Percentiles rank a stretch among this genome's conserved stretches.
Conservation (phyloP, 2,113 vertebrate genomes). For the Fukomys damarensis region DNA sequence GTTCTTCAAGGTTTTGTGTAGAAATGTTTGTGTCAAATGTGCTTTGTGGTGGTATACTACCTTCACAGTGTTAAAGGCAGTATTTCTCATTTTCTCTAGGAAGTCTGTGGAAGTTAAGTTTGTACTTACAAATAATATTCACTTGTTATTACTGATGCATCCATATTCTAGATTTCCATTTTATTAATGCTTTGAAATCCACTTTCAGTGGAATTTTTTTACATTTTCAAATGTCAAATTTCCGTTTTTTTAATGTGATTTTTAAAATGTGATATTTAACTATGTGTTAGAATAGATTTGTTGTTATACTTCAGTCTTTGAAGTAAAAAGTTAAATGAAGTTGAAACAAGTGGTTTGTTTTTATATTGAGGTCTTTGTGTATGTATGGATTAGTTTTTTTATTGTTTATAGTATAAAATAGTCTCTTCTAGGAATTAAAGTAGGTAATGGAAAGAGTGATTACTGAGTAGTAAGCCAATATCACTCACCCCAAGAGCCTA, state of each 20-base stretch:
- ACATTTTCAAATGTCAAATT: constrained; percentile 60
- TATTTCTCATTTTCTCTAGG: background rate
- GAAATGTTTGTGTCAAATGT: background rate
- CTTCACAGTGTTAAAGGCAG: too few species aligned
- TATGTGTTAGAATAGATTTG: constrained; percentile 24
- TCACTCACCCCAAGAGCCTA: background rate
- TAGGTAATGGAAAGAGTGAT: background rate
- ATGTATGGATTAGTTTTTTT: background rate
- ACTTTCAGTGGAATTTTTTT: constrained; percentile 45
- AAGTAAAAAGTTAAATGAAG: constrained; percentile 17
- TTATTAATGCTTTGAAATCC: constrained; percentile 50
- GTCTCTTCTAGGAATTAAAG: constrained; percentile 6
- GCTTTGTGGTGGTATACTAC: constrained; percentile 11
- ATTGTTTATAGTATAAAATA: constrained; percentile 8
- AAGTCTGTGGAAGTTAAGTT: constrained; percentile 43
- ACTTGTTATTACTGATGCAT: background rate
- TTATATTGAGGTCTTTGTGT: background rate
- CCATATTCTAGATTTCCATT: constrained; percentile 49
- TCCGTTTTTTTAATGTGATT: constrained; percentile 43
- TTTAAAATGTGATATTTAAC: constrained; percentile 62
- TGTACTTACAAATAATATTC: constrained; percentile 46
- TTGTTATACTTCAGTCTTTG: constrained; percentile 46
- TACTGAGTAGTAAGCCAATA: background rate
- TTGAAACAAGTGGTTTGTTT: constrained; percentile 48
- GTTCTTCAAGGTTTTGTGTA: constrained; percentile 35